Evolutionary conservation across 2,888 invertebrate genomes (phyloP).

Genomic region (Cybosia mesomella): DNA sequence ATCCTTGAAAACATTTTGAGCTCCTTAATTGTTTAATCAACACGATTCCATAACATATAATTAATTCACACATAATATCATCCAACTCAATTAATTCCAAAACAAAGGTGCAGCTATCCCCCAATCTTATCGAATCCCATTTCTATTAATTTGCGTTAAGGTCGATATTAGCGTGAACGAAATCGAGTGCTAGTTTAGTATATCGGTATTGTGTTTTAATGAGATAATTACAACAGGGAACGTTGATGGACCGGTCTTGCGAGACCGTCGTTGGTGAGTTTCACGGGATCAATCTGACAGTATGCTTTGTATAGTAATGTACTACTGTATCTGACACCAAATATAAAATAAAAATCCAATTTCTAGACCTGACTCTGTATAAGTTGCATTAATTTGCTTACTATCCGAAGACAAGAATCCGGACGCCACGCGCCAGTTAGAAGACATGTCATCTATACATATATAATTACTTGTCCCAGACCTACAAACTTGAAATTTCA

Average conservation of each 20-base stretch:
- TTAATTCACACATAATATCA: neutral
- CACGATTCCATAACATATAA: neutral
- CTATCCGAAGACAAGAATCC: neutral
- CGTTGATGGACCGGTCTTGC: slow-evolving; percentile 45
- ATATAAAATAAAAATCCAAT: neutral
- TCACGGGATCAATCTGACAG: slow-evolving; percentile 23
- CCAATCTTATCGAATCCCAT: neutral
- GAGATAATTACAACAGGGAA: slow-evolving; percentile 41
- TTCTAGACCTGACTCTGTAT: neutral
- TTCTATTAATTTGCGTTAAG: slow-evolving; percentile 13
- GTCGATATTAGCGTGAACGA: slow-evolving; percentile 25
- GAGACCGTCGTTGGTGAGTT: slow-evolving; percentile 34
- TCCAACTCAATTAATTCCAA: neutral
- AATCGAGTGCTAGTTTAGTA: slow-evolving; percentile 32
- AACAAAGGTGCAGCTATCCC: slow-evolving; percentile 7
- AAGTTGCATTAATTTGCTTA: neutral
- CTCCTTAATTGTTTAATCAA: neutral
- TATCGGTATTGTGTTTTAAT: slow-evolving; percentile 33
- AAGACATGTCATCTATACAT: neutral
- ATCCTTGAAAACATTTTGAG: neutral
- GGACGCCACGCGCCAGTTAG: too few relatives aligned
- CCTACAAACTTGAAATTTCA: too few relatives aligned
- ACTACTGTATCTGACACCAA: neutral
- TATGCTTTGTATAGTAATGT: neutral
- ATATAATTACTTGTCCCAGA: too few relatives aligned